Evolutionary conservation across 1,140 invertebrate genomes (phyloP), one percentile per base, ranked within the genome.

Genomic region (Muscidifurax raptorellus): DNA sequence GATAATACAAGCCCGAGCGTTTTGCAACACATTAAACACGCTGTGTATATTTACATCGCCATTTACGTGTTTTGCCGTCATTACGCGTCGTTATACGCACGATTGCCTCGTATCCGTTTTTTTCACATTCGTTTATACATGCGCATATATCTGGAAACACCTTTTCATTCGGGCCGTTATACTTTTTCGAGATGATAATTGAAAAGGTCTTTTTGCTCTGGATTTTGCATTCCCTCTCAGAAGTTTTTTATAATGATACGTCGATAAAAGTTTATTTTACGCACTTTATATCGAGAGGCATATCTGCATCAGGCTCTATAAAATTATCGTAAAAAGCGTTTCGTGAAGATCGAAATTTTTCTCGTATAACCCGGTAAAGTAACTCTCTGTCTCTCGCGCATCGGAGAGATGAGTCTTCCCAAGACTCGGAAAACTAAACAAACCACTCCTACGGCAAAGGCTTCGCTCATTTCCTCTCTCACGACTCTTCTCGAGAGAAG

Each of bases 231-330:
- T n/a, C n/a, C n/a, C n/a, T n/a, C n/a, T n/a, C n/a, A n/a, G n/a
- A n/a, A 64, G 18, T 64, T n/a, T 64, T 64, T 64, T 22, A 64
- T 12, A 66, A 76, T n/a, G n/a, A 15, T 52, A 74, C 76, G 22
- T 75, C 44, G 25, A 82, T 82, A 82, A 82, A 82, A 40, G 76
- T 82, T 82, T 66, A 66, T 82, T 82, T 82, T 66, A 82, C 27
- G 52, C 2, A 36, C 27, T 52, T 32, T 72, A 82, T 82, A 40
- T 40, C 25, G 40, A n/a, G 32, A 32, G 18, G 7, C 25, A 74
- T n/a, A n/a, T 32, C 44, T n/a, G 18, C 71, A 74, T n/a, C 15
- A 18, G 40, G 25, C 27, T 13, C 27, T 72, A 40, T 71, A 74
- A 81, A 59, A 72, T 81, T 32, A 30, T 28, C 28, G 30, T 59